These are phyloP conservation scores for Eilema sororculum DNA, from an alignment of 2,888 invertebrate species.

Conservation along the genomic window DNA sequence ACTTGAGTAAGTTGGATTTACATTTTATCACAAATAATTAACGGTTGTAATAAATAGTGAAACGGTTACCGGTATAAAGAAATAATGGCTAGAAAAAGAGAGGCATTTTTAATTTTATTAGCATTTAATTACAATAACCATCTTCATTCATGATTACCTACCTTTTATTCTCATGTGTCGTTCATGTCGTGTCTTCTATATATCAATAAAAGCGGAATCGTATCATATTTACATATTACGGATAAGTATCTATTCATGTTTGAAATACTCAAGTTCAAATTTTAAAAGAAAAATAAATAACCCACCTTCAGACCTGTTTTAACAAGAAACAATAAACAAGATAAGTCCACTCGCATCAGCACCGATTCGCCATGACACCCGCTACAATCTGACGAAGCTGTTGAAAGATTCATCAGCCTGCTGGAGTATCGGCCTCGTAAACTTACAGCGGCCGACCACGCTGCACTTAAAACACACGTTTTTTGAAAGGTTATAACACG, in stretches of 20 bases:
- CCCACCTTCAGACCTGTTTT: slow-evolving; percentile 9
- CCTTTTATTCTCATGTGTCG: too few species aligned
- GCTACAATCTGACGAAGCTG: slow-evolving; percentile 50
- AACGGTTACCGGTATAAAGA: too few species aligned
- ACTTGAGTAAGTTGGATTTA: too few species aligned
- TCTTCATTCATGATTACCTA: too few species aligned
- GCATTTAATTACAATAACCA: too few species aligned
- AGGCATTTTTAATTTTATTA: too few species aligned
- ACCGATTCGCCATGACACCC: slow-evolving; percentile 36
- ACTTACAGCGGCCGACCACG: slow-evolving; percentile 57
- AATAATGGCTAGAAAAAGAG: too few species aligned
- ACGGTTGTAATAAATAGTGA: too few species aligned
- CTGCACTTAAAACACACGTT: slow-evolving; percentile 55
- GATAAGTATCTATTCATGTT: too few species aligned
- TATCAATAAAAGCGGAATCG: background rate
- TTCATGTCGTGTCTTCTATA: too few species aligned
- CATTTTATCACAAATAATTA: too few species aligned
- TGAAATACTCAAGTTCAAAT: background rate
- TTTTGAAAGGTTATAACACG: slow-evolving; percentile 65
- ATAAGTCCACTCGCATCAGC: slow-evolving; percentile 14
- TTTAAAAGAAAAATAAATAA: background rate
- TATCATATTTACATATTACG: background rate
- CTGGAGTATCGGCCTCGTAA: slow-evolving; percentile 61
- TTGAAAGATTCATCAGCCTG: slow-evolving; percentile 54
- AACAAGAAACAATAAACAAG: slow-evolving; percentile 42